Conservation (phyloP, 2,113 vertebrate species). For the Callaeas wilsoni region DNA sequence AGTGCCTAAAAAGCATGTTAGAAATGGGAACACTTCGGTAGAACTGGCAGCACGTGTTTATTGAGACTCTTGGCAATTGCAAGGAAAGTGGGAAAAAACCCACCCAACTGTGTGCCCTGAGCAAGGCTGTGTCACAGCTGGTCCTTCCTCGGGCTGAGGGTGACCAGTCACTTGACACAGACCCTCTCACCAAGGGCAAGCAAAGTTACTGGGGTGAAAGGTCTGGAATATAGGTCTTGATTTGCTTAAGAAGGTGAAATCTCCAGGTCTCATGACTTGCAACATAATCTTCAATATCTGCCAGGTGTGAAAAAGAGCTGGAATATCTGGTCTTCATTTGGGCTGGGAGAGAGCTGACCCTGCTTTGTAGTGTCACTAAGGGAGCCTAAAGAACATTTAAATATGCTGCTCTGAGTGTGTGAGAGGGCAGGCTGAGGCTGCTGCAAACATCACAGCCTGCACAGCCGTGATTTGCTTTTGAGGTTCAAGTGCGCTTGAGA, state of each 20-base stretch:
- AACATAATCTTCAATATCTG: background rate
- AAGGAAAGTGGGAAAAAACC: background rate
- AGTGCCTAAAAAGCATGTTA: background rate
- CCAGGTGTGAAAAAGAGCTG: background rate
- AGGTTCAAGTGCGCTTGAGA: background rate
- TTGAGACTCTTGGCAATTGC: background rate
- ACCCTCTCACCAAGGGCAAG: background rate
- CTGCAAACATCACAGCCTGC: background rate
- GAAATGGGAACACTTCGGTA: background rate
- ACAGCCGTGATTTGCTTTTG: rapidly evolving
- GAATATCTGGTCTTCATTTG: background rate
- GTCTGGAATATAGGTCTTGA: background rate
- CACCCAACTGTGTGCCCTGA: background rate
- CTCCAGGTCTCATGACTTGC: background rate
- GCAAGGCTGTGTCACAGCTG: background rate
- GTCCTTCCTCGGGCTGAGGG: background rate
- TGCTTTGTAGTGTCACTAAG: background rate
- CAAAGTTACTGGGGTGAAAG: background rate
- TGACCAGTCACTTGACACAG: background rate
- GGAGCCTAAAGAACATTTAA: background rate
- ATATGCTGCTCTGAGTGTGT: background rate
- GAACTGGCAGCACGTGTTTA: background rate
- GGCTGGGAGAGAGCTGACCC: background rate
- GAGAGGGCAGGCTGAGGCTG: background rate
- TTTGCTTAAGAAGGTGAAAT: background rate